Conservation (phyloP, 1,140 invertebrate species). For the Melanaphis sacchari region DNA sequence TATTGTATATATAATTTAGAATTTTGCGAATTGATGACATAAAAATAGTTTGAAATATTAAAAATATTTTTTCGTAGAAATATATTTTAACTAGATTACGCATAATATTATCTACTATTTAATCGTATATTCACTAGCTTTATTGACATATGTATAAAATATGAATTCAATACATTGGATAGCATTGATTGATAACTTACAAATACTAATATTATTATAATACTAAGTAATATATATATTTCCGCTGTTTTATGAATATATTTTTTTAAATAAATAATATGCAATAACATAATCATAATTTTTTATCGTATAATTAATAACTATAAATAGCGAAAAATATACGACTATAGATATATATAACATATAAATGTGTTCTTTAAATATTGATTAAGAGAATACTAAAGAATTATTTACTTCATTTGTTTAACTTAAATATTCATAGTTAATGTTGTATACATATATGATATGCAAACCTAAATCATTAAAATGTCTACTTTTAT, state of each 20-base stretch:
- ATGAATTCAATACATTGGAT: too few species aligned
- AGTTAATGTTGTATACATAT: neutral
- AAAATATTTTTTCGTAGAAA: too few species aligned
- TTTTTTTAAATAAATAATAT: too few species aligned
- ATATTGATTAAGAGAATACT: neutral
- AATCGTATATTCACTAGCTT: too few species aligned
- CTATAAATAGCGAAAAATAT: neutral
- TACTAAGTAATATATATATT: too few species aligned
- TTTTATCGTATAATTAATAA: neutral
- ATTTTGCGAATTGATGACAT: neutral
- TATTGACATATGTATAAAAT: too few species aligned
- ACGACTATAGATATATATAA: neutral
- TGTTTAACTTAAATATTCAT: neutral
- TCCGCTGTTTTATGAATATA: too few species aligned
- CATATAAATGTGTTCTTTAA: neutral
- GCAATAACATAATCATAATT: neutral
- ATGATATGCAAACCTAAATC: neutral
- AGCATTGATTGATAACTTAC: too few species aligned
- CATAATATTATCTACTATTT: too few species aligned
- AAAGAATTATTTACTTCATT: neutral
- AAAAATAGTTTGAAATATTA: neutral
- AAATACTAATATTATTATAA: too few species aligned
- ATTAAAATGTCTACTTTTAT: neutral
- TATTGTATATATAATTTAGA: neutral
- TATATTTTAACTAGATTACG: neutral